These are phyloP conservation scores for Canis aureus DNA, from an alignment of 2,113 vertebrate species.

Conservation along the genomic window DNA sequence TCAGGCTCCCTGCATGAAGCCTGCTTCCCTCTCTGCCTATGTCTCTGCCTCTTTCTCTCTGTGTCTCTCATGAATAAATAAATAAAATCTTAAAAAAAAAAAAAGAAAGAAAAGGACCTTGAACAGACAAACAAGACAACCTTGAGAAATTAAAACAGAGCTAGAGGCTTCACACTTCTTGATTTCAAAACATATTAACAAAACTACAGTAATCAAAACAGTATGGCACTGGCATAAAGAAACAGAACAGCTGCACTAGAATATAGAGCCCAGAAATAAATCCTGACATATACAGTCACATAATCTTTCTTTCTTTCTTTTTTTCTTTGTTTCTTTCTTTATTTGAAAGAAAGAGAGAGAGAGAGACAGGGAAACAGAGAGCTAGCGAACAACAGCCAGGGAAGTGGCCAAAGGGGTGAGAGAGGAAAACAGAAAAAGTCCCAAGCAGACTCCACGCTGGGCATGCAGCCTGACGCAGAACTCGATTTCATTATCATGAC, in stretches of 20 bases:
- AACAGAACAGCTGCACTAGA: background rate
- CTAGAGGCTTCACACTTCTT: background rate
- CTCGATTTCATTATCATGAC: background rate
- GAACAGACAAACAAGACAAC: background rate
- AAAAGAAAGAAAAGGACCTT: background rate
- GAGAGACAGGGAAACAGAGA: background rate
- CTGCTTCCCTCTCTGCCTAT: too few species aligned
- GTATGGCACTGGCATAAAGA: background rate
- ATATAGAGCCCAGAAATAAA: background rate
- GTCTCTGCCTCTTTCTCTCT: too few species aligned
- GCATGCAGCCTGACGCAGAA: background rate
- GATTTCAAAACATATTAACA: background rate
- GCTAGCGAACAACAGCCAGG: accelerated
- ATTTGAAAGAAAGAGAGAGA: background rate
- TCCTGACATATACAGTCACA: background rate
- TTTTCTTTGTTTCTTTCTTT: background rate
- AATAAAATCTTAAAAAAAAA: background rate
- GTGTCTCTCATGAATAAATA: too few species aligned
- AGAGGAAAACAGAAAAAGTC: background rate
- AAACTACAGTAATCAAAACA: background rate
- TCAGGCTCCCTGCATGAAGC: too few species aligned
- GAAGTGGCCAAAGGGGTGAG: background rate
- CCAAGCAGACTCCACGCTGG: background rate
- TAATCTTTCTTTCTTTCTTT: background rate
- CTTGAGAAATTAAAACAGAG: background rate